phyloP scores from a whole-genome alignment of 2,797 vertebrate genomes.

The Sebastes paucispinis region DNA sequence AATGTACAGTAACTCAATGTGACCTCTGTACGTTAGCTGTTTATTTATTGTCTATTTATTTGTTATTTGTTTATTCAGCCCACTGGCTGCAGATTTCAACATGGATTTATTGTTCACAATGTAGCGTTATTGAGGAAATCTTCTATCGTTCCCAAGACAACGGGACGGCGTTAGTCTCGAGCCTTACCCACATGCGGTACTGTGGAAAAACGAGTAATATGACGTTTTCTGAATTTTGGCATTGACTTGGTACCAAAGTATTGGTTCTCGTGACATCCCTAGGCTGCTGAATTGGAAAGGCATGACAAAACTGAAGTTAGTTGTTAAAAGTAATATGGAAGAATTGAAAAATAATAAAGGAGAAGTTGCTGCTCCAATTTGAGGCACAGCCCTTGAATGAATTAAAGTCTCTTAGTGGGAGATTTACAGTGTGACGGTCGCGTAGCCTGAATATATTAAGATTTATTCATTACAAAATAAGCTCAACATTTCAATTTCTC shows the following conservation, averaged over 20 bases:
- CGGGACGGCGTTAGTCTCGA: no score
- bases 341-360: constrained; percentile 14
- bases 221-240: no score
- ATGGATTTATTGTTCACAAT: no score
- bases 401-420: constrained; percentile 4
- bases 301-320: background rate
- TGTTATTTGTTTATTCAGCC: no score
- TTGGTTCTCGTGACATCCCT: no score
- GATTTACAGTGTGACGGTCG: constrained; percentile 16
- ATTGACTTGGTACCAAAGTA: no score
- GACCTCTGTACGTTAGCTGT: no score
- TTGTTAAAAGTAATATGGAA: background rate
- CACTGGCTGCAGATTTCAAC: accelerated
- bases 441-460: constrained; percentile 26
- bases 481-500: constrained; percentile 38
- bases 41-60: no score
- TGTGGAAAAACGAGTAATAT: no score
- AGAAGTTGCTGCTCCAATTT: constrained; percentile 10
- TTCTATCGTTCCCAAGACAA: no score
- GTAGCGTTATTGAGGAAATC: no score
- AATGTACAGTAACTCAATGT: no score
- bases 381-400: background rate
- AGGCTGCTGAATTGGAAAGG: constrained; percentile 1
- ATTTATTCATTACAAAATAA: constrained; percentile 57
- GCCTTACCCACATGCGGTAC: accelerated